Percentiles rank a stretch among this genome's conserved stretches.
Conservation (phyloP, 37 sponge, comb jelly and placozoan species). For the Halichondria panicea region DNA sequence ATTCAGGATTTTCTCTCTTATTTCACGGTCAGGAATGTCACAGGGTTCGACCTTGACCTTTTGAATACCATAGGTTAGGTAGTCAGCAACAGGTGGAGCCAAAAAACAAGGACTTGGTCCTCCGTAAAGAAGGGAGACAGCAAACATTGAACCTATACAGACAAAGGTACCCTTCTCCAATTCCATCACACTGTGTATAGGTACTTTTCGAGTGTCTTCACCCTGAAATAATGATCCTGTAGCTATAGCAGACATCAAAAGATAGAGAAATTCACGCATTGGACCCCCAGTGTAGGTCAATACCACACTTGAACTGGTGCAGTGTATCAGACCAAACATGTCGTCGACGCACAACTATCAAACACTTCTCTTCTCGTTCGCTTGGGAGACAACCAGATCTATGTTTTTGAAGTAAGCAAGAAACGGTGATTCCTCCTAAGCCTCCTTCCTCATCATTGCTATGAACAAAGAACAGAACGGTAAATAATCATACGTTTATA, state of each 20-base stretch:
- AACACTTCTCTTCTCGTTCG: too few species aligned
- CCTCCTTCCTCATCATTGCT: too few species aligned
- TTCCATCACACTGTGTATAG: not conserved
- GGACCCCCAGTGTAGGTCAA: too few species aligned
- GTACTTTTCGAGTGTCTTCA: not conserved
- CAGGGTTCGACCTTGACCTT: not conserved
- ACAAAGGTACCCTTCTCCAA: not conserved
- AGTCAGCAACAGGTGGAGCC: not conserved
- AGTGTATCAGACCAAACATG: slow-evolving; percentile 1
- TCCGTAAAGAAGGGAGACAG: slow-evolving; percentile 2
- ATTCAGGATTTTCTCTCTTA: not conserved
- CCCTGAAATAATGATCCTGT: not conserved
- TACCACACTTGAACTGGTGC: not conserved
- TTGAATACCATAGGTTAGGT: slow-evolving; percentile 1
- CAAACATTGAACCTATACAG: not conserved
- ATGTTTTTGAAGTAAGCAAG: too few species aligned
- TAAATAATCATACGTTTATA: too few species aligned
- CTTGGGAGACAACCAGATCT: too few species aligned
- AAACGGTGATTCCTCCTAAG: too few species aligned
- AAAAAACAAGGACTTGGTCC: slow-evolving; percentile 13
- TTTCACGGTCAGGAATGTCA: not conserved
- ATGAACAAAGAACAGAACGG: too few species aligned
- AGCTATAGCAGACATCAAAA: too few species aligned
- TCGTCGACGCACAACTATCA: not conserved
- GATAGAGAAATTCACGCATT: too few species aligned